A percentile compares a stretch with the other conserved stretches of the same genome.
Evolutionary conservation across 35 echinoderm and acorn worm genomes (phyloP).

Genomic region (Nesometra sesokonis): DNA sequence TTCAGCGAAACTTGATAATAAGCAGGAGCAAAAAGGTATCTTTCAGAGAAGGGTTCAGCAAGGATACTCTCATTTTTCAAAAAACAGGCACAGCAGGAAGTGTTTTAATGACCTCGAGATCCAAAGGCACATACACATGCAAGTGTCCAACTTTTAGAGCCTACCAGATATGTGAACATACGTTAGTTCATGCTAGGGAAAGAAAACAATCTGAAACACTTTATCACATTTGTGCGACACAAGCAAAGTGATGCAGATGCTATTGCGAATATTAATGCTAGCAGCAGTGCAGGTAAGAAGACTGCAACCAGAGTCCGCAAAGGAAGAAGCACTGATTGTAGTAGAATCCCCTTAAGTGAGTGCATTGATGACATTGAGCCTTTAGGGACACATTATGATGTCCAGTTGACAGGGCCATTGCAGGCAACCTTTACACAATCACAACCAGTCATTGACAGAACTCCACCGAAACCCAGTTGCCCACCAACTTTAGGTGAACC

Average conservation of each 20-base stretch:
- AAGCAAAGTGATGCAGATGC: neutral
- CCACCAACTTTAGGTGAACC: too few relatives aligned
- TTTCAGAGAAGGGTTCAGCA: constrained; percentile 1
- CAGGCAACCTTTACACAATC: constrained; percentile 1
- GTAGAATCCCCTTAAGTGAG: neutral
- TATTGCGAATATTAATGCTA: neutral
- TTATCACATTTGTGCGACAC: neutral
- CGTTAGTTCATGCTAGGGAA: too few relatives aligned
- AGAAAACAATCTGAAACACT: too few relatives aligned
- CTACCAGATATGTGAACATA: constrained; percentile 6
- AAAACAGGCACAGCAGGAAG: too few relatives aligned
- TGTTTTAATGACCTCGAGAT: too few relatives aligned
- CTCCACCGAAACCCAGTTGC: too few relatives aligned
- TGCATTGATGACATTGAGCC: neutral
- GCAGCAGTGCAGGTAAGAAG: neutral
- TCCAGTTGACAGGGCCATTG: neutral
- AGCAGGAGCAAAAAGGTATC: neutral
- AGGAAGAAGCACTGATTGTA: constrained; percentile 1
- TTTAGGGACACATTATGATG: constrained; percentile 5
- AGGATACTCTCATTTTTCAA: too few relatives aligned
- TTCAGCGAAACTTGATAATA: constrained; percentile 3
- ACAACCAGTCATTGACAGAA: constrained; percentile 8
- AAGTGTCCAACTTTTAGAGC: constrained; percentile 1
- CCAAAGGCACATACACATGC: too few relatives aligned
- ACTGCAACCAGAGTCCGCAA: neutral